Evolutionary conservation across 1,140 invertebrate genomes (phyloP).

Genomic region (Pomacea maculata): DNA sequence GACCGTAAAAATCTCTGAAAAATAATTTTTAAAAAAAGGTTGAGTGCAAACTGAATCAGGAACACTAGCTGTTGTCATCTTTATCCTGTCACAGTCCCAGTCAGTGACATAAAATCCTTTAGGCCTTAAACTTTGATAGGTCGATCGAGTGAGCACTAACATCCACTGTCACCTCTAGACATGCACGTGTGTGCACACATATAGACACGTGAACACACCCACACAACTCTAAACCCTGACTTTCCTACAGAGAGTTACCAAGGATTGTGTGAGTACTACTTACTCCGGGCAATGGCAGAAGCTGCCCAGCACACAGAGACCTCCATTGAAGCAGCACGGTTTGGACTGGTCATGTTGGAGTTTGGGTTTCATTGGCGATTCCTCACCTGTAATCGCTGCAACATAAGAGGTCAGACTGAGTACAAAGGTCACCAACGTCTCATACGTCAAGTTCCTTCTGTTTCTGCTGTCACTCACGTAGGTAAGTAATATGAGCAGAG

Average conservation of each 20-base stretch:
- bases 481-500: no score
- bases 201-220: neutral
- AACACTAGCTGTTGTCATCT: no score
- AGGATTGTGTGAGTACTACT: neutral
- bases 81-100: no score
- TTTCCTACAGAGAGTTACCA: no score
- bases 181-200: neutral
- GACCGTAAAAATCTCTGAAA: conserved; percentile 20
- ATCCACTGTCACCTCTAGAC: no score
- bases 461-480: no score
- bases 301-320: conserved; percentile 14
- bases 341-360: neutral
- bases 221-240: neutral
- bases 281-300: conserved; percentile 20
- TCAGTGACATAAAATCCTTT: no score
- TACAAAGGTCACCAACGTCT: no score
- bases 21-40: neutral
- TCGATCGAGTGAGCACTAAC: no score
- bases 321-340: conserved; percentile 20
- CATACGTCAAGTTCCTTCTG: no score
- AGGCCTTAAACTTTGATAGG: no score
- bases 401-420: no score
- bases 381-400: conserved; percentile 7
- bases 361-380: neutral
- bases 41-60: neutral